phyloP scores from a whole-genome alignment of 1,140 invertebrate genomes.

The Bombus difficillimus region DNA sequence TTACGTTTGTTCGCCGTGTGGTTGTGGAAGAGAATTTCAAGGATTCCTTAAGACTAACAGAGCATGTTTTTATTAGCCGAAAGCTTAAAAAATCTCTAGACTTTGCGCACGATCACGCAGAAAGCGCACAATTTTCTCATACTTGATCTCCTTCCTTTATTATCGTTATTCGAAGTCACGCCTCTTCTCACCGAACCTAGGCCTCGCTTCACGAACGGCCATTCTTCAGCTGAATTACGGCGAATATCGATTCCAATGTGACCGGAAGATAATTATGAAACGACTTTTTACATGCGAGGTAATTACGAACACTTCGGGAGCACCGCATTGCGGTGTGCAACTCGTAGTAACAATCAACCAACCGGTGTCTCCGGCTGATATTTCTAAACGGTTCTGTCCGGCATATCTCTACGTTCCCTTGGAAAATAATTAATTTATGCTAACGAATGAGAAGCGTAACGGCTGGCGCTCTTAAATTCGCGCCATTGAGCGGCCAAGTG shows the following conservation, averaged over 20 bases:
- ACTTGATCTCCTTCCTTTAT: neutral
- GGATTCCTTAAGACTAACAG: too few relatives aligned
- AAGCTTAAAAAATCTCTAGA: too few relatives aligned
- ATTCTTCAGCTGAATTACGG: neutral
- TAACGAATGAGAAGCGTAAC: slow-evolving; percentile 83
- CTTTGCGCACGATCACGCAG: neutral
- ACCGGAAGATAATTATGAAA: slow-evolving; percentile 26
- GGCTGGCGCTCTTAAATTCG: slow-evolving; percentile 82
- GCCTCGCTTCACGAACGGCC: neutral
- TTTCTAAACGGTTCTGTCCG: slow-evolving; percentile 18
- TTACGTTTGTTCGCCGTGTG: too few relatives aligned
- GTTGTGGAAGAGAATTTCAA: too few relatives aligned
- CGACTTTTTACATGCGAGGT: neutral
- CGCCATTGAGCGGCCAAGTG: slow-evolving; percentile 82
- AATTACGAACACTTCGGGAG: slow-evolving; percentile 45
- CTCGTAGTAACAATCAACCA: slow-evolving; percentile 21
- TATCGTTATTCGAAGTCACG: neutral
- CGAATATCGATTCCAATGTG: slow-evolving; percentile 25
- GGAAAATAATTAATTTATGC: slow-evolving; percentile 82
- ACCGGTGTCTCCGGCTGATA: slow-evolving; percentile 32
- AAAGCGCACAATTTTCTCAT: neutral
- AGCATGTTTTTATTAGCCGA: too few relatives aligned
- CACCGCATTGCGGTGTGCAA: slow-evolving; percentile 46
- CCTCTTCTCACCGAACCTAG: neutral
- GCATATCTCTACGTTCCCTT: slow-evolving; percentile 56